A percentile compares a stretch with the other conserved stretches of the same genome.
These are phyloP conservation scores for Cryptomyrus ogoouensis DNA, from an alignment of 2,113 vertebrate species.

Conservation along the genomic window DNA sequence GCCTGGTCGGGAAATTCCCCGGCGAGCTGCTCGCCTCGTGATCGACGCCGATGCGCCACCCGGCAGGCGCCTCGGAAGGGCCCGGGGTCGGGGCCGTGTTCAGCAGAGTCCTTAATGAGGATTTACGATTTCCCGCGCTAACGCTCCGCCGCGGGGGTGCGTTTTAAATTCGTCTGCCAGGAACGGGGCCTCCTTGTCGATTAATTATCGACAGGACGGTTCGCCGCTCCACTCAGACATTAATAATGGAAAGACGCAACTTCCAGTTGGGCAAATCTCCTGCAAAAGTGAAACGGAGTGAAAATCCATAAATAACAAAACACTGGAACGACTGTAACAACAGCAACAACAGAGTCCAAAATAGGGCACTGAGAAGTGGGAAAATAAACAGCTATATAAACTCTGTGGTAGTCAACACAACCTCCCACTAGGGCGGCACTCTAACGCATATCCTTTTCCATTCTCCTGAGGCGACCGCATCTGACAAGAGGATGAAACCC, in stretches of 20 bases:
- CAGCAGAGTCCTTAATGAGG: slow-evolving; percentile 21
- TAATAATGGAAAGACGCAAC: slow-evolving; percentile 16
- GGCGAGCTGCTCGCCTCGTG: not conserved
- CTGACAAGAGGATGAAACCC: not conserved
- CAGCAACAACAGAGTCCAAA: not conserved
- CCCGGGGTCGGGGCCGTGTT: not conserved
- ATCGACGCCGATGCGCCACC: not conserved
- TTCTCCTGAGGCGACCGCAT: not conserved
- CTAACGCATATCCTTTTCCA: not conserved
- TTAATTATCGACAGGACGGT: slow-evolving; percentile 28
- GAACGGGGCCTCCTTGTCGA: not conserved
- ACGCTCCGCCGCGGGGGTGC: not conserved
- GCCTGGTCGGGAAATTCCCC: not conserved
- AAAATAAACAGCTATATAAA: not conserved
- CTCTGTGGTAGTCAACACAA: not conserved
- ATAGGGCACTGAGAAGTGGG: not conserved
- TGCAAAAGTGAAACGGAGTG: not conserved
- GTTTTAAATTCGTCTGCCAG: not conserved
- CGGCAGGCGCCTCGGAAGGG: not conserved
- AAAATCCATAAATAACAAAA: slow-evolving; percentile 14
- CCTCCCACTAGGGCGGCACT: not conserved
- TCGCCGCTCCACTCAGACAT: not conserved
- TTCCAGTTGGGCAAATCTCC: slow-evolving; percentile 6
- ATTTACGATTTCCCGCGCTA: not conserved
- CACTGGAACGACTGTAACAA: not conserved